Conservation (phyloP, 2,888 invertebrate genomes). For the Volucella inanis region DNA sequence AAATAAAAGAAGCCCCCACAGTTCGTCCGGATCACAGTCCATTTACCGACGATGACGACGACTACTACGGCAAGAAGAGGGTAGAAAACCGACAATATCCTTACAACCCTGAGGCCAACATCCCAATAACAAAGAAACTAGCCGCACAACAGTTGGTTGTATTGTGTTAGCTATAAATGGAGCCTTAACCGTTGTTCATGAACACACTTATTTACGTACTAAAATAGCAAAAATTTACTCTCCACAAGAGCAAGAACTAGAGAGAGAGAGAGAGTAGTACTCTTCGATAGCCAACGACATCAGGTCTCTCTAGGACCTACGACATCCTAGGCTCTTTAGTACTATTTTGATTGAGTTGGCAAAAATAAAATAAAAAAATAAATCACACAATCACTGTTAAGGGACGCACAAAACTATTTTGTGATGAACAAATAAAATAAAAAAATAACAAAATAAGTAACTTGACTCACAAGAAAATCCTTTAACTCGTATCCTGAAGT, state of each 20-base stretch:
- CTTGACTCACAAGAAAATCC: too few relatives aligned
- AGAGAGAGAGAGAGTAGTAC: background rate
- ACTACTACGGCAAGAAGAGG: background rate
- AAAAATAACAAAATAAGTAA: too few relatives aligned
- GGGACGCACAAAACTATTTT: constrained; percentile 4
- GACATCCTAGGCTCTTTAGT: constrained; percentile 64
- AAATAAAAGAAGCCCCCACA: constrained; percentile 41
- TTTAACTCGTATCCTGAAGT: background rate
- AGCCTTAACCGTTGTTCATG: constrained; percentile 35
- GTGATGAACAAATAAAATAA: too few relatives aligned
- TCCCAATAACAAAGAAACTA: constrained; percentile 67
- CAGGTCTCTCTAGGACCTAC: constrained; percentile 43
- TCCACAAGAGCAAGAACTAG: constrained; percentile 7
- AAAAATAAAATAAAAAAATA: constrained; percentile 6
- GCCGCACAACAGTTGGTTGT: constrained; percentile 75
- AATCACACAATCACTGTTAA: constrained; percentile 45
- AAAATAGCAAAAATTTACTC: constrained; percentile 68
- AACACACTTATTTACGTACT: constrained; percentile 73
- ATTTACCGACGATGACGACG: constrained; percentile 2
- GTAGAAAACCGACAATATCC: constrained; percentile 54
- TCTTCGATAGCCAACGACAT: constrained; percentile 39
- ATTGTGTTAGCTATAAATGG: constrained; percentile 45
- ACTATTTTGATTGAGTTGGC: constrained; percentile 35
- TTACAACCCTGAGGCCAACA: constrained; percentile 59
- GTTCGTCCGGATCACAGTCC: too few relatives aligned